Conservation (phyloP, 2,113 vertebrate genomes). For the Scolopax mira region DNA sequence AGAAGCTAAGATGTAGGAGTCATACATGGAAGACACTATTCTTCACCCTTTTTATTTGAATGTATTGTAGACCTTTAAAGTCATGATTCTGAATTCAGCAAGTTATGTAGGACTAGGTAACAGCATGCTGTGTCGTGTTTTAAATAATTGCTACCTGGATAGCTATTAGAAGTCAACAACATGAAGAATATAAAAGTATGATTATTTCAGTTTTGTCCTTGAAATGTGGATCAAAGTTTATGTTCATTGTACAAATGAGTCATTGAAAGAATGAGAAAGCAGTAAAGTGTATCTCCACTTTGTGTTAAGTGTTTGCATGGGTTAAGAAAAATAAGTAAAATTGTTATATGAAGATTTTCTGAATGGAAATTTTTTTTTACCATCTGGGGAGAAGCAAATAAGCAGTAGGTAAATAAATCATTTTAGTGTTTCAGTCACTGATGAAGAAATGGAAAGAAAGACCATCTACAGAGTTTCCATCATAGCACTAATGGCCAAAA, state of each 20-base stretch:
- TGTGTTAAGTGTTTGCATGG: background rate
- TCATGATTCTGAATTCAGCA: background rate
- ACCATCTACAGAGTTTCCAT: background rate
- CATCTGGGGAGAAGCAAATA: background rate
- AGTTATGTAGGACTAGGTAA: background rate
- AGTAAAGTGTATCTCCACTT: background rate
- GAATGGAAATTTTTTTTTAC: background rate
- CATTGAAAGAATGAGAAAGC: background rate
- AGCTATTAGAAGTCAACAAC: constrained; percentile 35
- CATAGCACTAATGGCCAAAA: background rate
- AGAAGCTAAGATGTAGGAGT: background rate
- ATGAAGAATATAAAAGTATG: background rate
- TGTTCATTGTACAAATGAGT: constrained; percentile 1
- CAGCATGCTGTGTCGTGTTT: background rate
- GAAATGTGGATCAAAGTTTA: constrained; percentile 23
- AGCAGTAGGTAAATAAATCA: background rate
- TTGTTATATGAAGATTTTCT: background rate
- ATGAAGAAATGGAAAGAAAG: background rate
- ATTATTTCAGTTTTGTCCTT: constrained; percentile 41
- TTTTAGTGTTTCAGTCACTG: background rate
- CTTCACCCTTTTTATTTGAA: background rate
- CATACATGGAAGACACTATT: background rate
- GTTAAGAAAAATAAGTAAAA: background rate
- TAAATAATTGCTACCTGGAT: constrained; percentile 34
- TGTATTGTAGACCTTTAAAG: background rate